Base-by-base conservation (phyloP, 2,888 invertebrate genomes). In the Dermolepida albohirtum region DNA sequence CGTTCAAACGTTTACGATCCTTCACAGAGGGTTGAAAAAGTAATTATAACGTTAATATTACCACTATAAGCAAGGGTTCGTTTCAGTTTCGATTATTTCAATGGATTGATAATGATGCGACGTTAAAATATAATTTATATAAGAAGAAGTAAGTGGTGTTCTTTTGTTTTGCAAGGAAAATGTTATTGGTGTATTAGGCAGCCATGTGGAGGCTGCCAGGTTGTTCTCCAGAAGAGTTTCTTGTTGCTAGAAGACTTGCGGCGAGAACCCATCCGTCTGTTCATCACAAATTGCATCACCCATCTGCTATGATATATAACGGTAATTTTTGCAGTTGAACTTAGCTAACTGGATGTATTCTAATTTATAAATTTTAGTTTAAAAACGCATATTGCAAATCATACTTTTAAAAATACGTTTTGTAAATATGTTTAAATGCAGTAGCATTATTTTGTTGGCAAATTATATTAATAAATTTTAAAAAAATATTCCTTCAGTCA, bases 241-340 rank as follows among this genome's bases (percentile, higher is more conserved):
- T 84, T 70, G 81, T 82, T 70, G 83, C 84, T 59, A 78, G 83
- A 68, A 78, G 84, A 73, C 76, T 84, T 55, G 81, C 81, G 44
- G 80, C 80, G 44, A 74, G 81, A 47, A 78, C 85, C 51, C 86
- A 86, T 78, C 83, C 83, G 72, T 34, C 34, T 10, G 82, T 85
- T 71, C 85, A 85, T 77, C 83, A 84, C 74, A 83, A 85, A 74
- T 76, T 86, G 69, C 83, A 83, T 77, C 84, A 84, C 71, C 78
- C 84, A 12, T 82, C 85, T 63, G 84, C 84, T 69, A 85, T 87
- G 82, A 82, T 87, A 72, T 87, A 87, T 76, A 87, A 86, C 78
- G 87, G 87, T 87, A 85, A 71, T 22, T 12, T 14, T 16, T 34
- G 17, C 49, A 49, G 8, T 1, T 49, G 2, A 14, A n/a, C 12